Evolutionary conservation across 2,888 invertebrate species (phyloP).

Genomic region (Drosophila melanosoma): DNA sequence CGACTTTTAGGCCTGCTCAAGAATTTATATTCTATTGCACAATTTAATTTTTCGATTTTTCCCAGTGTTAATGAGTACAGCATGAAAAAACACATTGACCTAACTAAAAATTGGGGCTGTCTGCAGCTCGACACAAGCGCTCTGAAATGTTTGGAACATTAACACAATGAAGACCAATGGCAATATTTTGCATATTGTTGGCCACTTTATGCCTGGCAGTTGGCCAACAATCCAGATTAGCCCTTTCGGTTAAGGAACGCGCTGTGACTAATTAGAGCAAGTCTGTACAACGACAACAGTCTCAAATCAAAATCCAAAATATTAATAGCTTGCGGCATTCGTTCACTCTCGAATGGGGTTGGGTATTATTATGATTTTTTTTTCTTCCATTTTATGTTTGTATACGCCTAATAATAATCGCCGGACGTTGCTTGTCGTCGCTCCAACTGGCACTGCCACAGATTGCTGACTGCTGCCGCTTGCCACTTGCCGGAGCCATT

Average conservation of each 20-base stretch:
- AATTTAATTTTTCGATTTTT: not conserved
- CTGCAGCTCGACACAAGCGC: not conserved
- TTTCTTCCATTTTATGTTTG: slow-evolving; percentile 9
- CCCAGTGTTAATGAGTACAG: not conserved
- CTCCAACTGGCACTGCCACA: slow-evolving; percentile 49
- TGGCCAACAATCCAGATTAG: slow-evolving; percentile 35
- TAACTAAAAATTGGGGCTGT: not conserved
- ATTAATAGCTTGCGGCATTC: slow-evolving; percentile 54
- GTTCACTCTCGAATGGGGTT: slow-evolving; percentile 4
- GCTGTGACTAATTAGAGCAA: slow-evolving; percentile 58
- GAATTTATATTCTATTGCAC: not conserved
- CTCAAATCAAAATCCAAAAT: slow-evolving; percentile 62
- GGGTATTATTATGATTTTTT: slow-evolving; percentile 12
- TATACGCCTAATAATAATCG: slow-evolving; percentile 76
- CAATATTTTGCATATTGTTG: not conserved
- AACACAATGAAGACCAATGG: not conserved
- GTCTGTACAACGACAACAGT: slow-evolving; percentile 35
- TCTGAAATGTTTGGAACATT: not conserved
- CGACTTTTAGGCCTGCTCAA: not conserved
- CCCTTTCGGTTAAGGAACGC: slow-evolving; percentile 8
- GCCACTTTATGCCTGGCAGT: slow-evolving; percentile 32
- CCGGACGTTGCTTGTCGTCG: slow-evolving; percentile 73
- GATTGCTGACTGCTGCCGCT: slow-evolving; percentile 32
- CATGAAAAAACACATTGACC: not conserved
- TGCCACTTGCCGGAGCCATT: slow-evolving; percentile 67